Evolutionary conservation across 2,113 vertebrate genomes (phyloP).

Genomic region (Martes martes): DNA sequence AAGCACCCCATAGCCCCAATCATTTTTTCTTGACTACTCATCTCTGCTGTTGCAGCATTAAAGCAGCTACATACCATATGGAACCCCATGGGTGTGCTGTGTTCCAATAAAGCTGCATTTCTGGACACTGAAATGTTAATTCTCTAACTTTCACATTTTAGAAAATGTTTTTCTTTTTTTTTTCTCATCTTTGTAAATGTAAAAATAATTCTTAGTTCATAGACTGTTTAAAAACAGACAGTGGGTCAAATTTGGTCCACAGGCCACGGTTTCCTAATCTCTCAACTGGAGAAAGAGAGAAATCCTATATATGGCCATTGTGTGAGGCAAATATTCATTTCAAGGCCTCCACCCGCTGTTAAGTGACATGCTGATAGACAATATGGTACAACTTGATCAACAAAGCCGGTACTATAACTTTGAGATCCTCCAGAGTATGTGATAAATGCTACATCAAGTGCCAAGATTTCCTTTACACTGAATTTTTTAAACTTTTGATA

Average conservation of each 20-base stretch:
- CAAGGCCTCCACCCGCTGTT: neutral
- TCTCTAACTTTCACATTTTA: neutral
- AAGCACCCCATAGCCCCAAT: neutral
- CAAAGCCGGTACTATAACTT: constrained; percentile 34
- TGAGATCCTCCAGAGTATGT: neutral
- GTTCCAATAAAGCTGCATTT: neutral
- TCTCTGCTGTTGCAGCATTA: neutral
- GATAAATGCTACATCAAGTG: constrained; percentile 47
- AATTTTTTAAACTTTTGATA: constrained; percentile 75
- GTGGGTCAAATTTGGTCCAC: neutral
- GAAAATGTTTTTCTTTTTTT: neutral
- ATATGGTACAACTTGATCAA: constrained; percentile 56
- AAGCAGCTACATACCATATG: neutral
- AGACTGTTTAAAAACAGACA: neutral
- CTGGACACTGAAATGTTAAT: neutral
- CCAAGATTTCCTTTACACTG: constrained; percentile 68
- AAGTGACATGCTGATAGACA: constrained; percentile 55
- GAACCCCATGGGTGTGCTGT: neutral
- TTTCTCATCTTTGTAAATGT: neutral
- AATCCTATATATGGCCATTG: neutral
- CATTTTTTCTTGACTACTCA: neutral
- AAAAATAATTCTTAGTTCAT: neutral
- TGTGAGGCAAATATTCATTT: neutral
- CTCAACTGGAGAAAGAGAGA: neutral
- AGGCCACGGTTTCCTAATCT: neutral